Percentiles rank a stretch among this genome's conserved stretches.
Conservation (phyloP, 2,888 invertebrate species). For the Melinaea marsaeus region DNA sequence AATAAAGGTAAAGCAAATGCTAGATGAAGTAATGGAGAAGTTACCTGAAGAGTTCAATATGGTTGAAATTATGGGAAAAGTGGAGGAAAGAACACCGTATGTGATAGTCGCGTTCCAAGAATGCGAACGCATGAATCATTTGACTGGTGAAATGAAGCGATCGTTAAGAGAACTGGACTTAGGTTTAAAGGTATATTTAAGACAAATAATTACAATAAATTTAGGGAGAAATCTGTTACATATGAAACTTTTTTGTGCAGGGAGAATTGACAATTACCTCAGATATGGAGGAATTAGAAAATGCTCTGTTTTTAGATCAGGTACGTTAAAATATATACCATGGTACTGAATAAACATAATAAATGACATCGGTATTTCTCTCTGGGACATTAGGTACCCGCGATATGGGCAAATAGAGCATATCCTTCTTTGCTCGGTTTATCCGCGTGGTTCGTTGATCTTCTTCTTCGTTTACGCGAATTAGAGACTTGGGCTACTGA, state of each 20-base stretch:
- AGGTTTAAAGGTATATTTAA: slow-evolving; percentile 85
- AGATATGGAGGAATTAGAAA: slow-evolving; percentile 97
- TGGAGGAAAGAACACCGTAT: slow-evolving; percentile 96
- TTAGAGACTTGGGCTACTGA: slow-evolving; percentile 96
- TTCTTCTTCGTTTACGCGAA: slow-evolving; percentile 90
- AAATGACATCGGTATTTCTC: background rate
- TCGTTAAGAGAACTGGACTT: slow-evolving; percentile 94
- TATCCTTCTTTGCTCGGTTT: slow-evolving; percentile 94
- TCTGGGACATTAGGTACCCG: slow-evolving; percentile 80
- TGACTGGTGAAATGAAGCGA: slow-evolving; percentile 93
- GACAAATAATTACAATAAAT: background rate
- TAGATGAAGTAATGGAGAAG: slow-evolving; percentile 97
- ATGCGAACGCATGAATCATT: slow-evolving; percentile 96
- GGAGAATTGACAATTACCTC: slow-evolving; percentile 97
- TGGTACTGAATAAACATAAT: slow-evolving; percentile 10
- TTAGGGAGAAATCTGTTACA: background rate
- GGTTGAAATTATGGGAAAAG: slow-evolving; percentile 95
- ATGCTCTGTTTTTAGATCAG: slow-evolving; percentile 94
- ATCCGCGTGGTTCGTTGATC: slow-evolving; percentile 95
- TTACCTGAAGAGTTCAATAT: slow-evolving; percentile 97
- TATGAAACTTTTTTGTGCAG: slow-evolving; percentile 51
- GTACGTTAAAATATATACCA: slow-evolving; percentile 37
- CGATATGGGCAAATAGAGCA: slow-evolving; percentile 90
- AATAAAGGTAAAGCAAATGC: slow-evolving; percentile 89
- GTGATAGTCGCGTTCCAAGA: slow-evolving; percentile 97